phyloP scores from a whole-genome alignment of 2,113 vertebrate genomes.

The Promerops cafer region DNA sequence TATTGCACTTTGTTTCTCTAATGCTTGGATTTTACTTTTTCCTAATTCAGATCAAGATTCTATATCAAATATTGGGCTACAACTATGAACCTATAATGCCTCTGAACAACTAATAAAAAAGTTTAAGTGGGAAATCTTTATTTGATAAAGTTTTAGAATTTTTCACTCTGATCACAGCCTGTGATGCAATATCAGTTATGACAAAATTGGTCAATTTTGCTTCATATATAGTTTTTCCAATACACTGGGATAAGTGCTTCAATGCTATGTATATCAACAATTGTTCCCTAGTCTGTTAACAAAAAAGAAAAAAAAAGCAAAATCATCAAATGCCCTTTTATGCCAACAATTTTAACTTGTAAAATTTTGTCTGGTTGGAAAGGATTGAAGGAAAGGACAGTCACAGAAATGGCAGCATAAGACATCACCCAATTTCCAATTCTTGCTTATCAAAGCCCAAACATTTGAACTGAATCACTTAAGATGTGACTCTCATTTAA shows the following conservation, averaged over 20 bases:
- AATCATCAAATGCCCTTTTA: slow-evolving; percentile 80
- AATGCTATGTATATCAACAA: slow-evolving; percentile 69
- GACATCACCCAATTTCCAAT: slow-evolving; percentile 69
- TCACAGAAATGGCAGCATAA: slow-evolving; percentile 64
- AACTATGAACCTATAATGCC: slow-evolving; percentile 66
- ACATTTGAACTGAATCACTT: slow-evolving; percentile 70
- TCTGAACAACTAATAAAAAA: slow-evolving; percentile 57
- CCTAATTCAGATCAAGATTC: slow-evolving; percentile 78
- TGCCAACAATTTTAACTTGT: slow-evolving; percentile 64
- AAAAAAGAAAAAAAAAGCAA: slow-evolving; percentile 56
- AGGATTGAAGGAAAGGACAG: slow-evolving; percentile 54
- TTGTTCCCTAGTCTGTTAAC: slow-evolving; percentile 74
- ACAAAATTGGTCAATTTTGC: slow-evolving; percentile 70
- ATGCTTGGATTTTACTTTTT: slow-evolving; percentile 81
- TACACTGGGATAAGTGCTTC: slow-evolving; percentile 52
- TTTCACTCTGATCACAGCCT: slow-evolving; percentile 43
- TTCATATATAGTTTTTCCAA: slow-evolving; percentile 27
- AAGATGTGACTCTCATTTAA: slow-evolving; percentile 65
- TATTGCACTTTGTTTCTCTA: slow-evolving; percentile 93
- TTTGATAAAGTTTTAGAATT: slow-evolving; percentile 49
- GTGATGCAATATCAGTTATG: slow-evolving; percentile 50
- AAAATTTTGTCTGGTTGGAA: neutral
- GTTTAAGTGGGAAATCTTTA: slow-evolving; percentile 48
- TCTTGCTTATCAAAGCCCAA: slow-evolving; percentile 62
- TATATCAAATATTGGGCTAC: slow-evolving; percentile 84